Evolutionary conservation across 2,797 vertebrate species (phyloP).

Genomic region (Urosaurus nigricauda): DNA sequence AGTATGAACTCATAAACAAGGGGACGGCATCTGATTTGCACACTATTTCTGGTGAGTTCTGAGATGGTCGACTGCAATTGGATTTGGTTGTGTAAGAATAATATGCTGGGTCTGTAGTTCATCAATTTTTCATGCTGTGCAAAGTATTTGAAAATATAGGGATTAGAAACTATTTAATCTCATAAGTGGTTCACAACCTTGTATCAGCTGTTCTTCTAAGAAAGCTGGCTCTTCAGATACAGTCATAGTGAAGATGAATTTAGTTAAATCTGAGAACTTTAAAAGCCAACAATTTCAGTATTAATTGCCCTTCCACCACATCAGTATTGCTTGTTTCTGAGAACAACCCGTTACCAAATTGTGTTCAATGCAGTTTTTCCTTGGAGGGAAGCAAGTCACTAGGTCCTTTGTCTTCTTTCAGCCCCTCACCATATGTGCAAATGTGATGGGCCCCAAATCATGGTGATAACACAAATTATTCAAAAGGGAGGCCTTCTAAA

Average conservation of each 20-base stretch:
- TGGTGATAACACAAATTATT: background rate
- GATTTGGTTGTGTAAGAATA: rapidly evolving
- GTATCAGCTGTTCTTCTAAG: background rate
- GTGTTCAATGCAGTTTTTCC: background rate
- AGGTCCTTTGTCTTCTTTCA: background rate
- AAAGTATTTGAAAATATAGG: background rate
- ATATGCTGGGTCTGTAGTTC: slow-evolving; percentile 34
- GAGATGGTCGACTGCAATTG: background rate
- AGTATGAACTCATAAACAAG: slow-evolving; percentile 91
- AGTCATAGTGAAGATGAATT: background rate
- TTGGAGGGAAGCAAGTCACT: background rate
- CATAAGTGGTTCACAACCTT: background rate
- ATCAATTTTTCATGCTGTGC: slow-evolving; percentile 54
- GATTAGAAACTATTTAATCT: background rate
- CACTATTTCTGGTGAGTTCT: slow-evolving; percentile 85
- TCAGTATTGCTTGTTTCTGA: background rate
- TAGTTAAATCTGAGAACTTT: background rate
- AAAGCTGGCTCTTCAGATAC: background rate
- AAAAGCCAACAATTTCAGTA: background rate
- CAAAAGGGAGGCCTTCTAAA: background rate
- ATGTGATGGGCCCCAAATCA: background rate
- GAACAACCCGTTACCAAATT: background rate
- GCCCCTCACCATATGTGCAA: background rate
- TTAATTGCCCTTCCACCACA: background rate
- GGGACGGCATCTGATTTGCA: slow-evolving; percentile 81